Percentiles rank a stretch among this genome's conserved stretches.
Evolutionary conservation across 1,140 invertebrate genomes (phyloP).

Genomic region (Drosophila kikkawai): DNA sequence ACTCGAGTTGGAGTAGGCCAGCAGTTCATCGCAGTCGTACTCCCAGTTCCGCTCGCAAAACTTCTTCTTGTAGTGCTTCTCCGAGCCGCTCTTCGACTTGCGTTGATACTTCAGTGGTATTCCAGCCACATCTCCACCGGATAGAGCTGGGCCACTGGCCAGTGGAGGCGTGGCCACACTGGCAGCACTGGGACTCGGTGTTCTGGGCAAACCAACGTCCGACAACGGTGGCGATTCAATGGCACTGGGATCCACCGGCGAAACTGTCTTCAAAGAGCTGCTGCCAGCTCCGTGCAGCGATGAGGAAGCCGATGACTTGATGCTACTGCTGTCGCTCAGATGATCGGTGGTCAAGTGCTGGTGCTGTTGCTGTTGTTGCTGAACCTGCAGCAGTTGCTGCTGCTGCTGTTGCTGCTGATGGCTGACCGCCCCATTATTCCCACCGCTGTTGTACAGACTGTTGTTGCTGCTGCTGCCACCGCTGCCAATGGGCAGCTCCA

Average conservation of each 20-base stretch:
- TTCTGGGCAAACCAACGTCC: constrained; percentile 88
- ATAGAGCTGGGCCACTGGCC: constrained; percentile 50
- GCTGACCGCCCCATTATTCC: neutral
- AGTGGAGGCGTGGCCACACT: constrained; percentile 86
- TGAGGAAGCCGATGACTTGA: constrained; percentile 70
- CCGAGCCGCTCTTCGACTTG: constrained; percentile 86
- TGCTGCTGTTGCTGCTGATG: constrained; percentile 37
- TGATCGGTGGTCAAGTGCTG: constrained; percentile 63
- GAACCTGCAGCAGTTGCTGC: constrained; percentile 17
- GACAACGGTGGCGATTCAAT: constrained; percentile 86
- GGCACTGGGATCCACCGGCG: constrained; percentile 70
- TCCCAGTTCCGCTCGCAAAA: constrained; percentile 89
- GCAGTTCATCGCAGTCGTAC: constrained; percentile 86
- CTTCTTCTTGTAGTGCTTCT: constrained; percentile 91
- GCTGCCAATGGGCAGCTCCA: constrained; percentile 76
- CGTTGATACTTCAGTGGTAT: constrained; percentile 88
- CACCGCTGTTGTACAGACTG: constrained; percentile 38
- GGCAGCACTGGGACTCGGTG: constrained; percentile 87
- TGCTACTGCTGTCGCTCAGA: constrained; percentile 78
- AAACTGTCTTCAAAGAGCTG: constrained; percentile 68
- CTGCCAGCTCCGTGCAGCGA: constrained; percentile 51
- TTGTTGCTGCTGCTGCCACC: constrained; percentile 57
- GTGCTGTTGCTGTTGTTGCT: constrained; percentile 30
- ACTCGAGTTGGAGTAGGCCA: constrained; percentile 78
- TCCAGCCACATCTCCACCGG: constrained; percentile 38